A percentile compares a stretch with the other conserved stretches of the same genome.
Evolutionary conservation across 2,797 vertebrate species (phyloP).

Genomic region (Oreortyx pictus): DNA sequence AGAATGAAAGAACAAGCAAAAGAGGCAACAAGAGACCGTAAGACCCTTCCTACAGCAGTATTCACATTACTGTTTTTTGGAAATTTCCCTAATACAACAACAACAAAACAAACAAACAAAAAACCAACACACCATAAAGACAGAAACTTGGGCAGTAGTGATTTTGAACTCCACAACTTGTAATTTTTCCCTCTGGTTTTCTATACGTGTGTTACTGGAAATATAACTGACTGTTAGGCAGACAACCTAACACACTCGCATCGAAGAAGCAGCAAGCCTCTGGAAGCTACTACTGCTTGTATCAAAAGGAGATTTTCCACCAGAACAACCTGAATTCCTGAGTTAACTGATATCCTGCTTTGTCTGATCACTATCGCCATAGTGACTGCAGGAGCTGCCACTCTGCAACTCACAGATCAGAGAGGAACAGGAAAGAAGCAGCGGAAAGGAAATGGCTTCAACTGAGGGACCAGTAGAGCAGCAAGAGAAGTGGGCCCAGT

Average conservation of each 20-base stretch:
- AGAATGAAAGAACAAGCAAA: not conserved
- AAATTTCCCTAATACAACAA: constrained; percentile 24
- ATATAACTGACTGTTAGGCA: not conserved
- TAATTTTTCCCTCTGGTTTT: constrained; percentile 12
- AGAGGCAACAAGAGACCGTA: not conserved
- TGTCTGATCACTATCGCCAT: not conserved
- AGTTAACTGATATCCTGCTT: not conserved
- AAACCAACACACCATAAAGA: not conserved
- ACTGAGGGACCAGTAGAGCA: not conserved
- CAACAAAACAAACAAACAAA: too few relatives aligned
- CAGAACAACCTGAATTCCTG: not conserved
- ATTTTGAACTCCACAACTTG: constrained; percentile 1
- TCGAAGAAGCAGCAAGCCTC: not conserved
- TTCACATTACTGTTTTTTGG: constrained; percentile 19
- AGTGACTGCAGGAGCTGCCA: not conserved
- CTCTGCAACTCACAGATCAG: fast-evolving
- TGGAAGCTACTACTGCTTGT: not conserved
- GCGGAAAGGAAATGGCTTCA: not conserved
- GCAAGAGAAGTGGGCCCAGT: not conserved
- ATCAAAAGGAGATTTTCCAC: not conserved
- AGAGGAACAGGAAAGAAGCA: fast-evolving
- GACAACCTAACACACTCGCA: not conserved
- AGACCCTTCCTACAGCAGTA: not conserved
- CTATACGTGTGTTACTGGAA: not conserved
- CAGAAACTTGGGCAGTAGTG: constrained; percentile 28